Evolutionary conservation across 2,888 invertebrate species (phyloP).

Genomic region (Plagiodera versicolora): DNA sequence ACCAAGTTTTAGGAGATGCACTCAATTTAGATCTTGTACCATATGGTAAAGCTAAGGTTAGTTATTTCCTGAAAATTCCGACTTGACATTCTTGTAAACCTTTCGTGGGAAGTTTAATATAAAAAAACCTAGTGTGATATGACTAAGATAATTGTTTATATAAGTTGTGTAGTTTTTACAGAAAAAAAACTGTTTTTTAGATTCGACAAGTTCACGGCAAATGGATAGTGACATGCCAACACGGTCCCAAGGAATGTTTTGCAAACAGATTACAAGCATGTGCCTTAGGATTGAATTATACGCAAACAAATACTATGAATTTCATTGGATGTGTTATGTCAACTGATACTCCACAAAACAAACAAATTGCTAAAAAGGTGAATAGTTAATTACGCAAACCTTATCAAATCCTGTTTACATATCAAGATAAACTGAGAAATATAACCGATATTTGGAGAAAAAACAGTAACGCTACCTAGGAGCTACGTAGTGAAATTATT

Average conservation of each 20-base stretch:
- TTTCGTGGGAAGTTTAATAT: no score
- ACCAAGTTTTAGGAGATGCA: constrained; percentile 21
- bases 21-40: constrained; percentile 26
- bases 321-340: constrained; percentile 29
- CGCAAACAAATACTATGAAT: constrained; percentile 19
- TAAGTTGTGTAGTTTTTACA: no score
- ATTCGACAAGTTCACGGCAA: constrained; percentile 7
- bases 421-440: no score
- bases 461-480: no score
- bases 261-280: constrained; percentile 60
- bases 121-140: no score
- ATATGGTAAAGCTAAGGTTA: constrained; percentile 23
- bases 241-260: constrained; percentile 57
- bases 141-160: no score
- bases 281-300: constrained; percentile 33
- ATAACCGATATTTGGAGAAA: no score
- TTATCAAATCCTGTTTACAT: no score
- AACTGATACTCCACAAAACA: constrained; percentile 19
- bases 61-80: not conserved
- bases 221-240: constrained; percentile 52
- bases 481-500: no score
- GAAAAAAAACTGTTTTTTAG: constrained; percentile 7
- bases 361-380: constrained; percentile 23
- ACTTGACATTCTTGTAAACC: not conserved
- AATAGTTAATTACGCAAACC: not conserved